phyloP scores from a whole-genome alignment of 2,797 vertebrate species.

The Myotis findleyi region DNA sequence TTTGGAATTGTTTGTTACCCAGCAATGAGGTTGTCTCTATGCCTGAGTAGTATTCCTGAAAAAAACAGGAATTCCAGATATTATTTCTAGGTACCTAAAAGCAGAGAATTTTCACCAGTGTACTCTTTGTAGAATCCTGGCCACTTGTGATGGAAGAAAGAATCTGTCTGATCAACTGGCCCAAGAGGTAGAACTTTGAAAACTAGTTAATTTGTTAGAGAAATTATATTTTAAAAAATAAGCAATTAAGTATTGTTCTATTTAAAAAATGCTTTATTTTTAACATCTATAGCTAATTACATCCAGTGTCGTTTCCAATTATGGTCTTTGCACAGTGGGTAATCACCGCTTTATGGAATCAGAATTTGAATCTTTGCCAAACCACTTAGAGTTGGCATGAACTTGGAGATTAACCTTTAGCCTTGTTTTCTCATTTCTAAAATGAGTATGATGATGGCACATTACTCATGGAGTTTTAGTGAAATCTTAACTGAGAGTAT shows the following conservation, averaged over 20 bases:
- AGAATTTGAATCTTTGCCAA: constrained; percentile 21
- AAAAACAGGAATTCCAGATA: neutral
- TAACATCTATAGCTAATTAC: neutral
- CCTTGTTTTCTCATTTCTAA: constrained; percentile 34
- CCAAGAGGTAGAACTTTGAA: neutral
- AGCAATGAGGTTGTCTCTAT: neutral
- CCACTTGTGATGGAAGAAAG: neutral
- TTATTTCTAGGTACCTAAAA: neutral
- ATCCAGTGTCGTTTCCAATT: constrained; percentile 6
- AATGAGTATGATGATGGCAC: neutral
- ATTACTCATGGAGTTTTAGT: neutral
- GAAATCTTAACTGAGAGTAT: neutral
- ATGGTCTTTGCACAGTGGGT: neutral
- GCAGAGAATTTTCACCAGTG: neutral
- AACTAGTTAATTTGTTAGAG: neutral
- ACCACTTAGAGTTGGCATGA: neutral
- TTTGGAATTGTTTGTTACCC: neutral
- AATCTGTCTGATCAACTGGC: neutral
- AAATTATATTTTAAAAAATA: constrained; percentile 12
- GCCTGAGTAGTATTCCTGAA: neutral
- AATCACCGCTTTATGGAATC: neutral
- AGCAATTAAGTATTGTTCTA: neutral
- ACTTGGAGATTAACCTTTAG: constrained; percentile 21
- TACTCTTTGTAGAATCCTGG: neutral
- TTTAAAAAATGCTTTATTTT: constrained; percentile 37